These are phyloP conservation scores for Kradibia gibbosae DNA, from an alignment of 1,140 invertebrate species.

Conservation along the genomic window DNA sequence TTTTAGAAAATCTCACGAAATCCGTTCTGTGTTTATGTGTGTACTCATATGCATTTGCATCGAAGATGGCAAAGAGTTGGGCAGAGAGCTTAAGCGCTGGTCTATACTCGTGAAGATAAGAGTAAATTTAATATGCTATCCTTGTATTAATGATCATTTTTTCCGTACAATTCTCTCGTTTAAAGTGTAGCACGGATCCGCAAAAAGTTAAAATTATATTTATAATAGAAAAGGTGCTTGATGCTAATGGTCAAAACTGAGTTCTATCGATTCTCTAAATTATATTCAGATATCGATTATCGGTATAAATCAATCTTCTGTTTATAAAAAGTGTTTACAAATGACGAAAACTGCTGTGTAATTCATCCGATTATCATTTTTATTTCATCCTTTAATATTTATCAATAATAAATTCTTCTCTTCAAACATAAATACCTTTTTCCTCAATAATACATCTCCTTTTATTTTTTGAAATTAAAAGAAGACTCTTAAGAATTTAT, in stretches of 20 bases:
- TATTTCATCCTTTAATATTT: not conserved
- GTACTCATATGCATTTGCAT: not conserved
- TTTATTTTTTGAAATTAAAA: not conserved
- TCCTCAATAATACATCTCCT: not conserved
- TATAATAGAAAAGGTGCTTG: not conserved
- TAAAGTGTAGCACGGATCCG: slow-evolving; percentile 5
- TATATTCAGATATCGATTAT: not conserved
- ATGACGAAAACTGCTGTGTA: not conserved
- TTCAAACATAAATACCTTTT: not conserved
- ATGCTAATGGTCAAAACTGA: not conserved
- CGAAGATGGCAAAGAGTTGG: not conserved
- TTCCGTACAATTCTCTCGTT: slow-evolving; percentile 21
- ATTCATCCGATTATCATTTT: not conserved
- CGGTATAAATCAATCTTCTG: not conserved
- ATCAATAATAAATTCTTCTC: not conserved
- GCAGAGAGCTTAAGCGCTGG: not conserved
- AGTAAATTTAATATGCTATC: slow-evolving; percentile 33
- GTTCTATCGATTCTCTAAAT: not conserved
- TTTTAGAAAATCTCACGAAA: slow-evolving; percentile 47
- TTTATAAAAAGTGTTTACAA: not conserved
- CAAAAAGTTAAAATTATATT: slow-evolving; percentile 3
- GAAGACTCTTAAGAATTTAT: not conserved
- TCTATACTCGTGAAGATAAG: slow-evolving; percentile 12
- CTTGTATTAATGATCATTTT: slow-evolving; percentile 40
- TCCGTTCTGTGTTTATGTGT: not conserved